phyloP scores from a whole-genome alignment of 2,113 vertebrate genomes.

The Saiga tatarica region DNA sequence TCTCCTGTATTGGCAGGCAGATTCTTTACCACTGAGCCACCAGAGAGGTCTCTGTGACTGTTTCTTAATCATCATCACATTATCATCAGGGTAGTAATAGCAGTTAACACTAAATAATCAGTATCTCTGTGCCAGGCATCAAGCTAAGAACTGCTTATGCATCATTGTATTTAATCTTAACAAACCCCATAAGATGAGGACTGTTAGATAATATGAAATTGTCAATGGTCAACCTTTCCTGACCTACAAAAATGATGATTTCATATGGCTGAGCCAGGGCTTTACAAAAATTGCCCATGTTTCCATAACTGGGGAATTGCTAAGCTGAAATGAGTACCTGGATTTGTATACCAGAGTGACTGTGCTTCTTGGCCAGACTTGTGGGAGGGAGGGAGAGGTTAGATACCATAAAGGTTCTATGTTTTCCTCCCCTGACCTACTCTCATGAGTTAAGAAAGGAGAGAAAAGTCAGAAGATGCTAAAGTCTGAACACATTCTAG shows the following conservation, averaged over 20 bases:
- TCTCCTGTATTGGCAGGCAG: neutral
- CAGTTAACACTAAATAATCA: fast-evolving
- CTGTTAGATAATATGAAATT: neutral
- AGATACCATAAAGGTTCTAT: neutral
- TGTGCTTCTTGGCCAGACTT: neutral
- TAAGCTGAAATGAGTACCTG: neutral
- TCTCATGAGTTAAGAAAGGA: neutral
- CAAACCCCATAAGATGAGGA: neutral
- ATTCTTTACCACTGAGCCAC: neutral
- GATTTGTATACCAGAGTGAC: too few relatives aligned
- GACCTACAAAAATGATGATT: neutral
- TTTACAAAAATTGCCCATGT: neutral
- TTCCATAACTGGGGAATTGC: neutral
- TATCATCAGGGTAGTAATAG: neutral
- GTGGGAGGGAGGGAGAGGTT: too few relatives aligned
- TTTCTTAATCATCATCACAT: neutral
- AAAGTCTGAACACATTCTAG: neutral
- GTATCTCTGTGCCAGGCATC: neutral
- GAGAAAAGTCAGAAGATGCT: neutral
- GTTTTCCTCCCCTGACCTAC: neutral
- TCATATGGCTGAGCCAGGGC: neutral
- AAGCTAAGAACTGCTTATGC: fast-evolving
- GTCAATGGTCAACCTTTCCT: neutral
- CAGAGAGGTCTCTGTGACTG: neutral
- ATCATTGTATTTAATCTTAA: neutral